These are phyloP conservation scores for Xylocampa areola DNA, from an alignment of 2,888 invertebrate species.

Conservation along the genomic window DNA sequence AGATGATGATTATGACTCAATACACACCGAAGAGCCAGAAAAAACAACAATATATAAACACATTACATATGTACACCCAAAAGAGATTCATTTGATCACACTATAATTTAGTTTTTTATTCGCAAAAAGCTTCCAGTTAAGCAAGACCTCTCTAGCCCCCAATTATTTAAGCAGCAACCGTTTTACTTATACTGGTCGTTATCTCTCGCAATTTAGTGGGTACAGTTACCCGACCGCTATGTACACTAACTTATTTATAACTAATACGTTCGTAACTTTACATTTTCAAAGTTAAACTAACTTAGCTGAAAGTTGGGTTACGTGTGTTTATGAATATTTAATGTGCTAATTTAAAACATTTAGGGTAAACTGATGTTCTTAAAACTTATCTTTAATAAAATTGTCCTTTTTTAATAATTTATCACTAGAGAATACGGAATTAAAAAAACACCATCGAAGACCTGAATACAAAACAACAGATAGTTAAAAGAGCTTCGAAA, in stretches of 20 bases:
- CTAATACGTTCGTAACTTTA: conserved; percentile 39
- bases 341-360: conserved; percentile 3
- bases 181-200: conserved; percentile 2
- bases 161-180: not conserved
- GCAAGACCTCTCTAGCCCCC: not conserved
- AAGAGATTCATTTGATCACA: conserved; percentile 8
- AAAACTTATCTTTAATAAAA: too few species aligned
- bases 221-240: conserved; percentile 42
- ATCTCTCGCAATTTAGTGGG: conserved; percentile 9
- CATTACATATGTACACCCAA: not conserved
- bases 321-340: conserved; percentile 29
- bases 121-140: conserved; percentile 6
- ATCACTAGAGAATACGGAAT: too few species aligned
- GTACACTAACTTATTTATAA: conserved; percentile 46
- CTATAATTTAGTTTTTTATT: conserved; percentile 24
- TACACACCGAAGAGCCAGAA: not conserved
- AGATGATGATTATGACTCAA: too few species aligned
- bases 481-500: too few species aligned
- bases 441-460: too few species aligned
- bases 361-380: too few species aligned
- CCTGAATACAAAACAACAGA: too few species aligned
- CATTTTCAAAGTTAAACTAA: conserved; percentile 38
- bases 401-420: too few species aligned
- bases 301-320: conserved; percentile 30
- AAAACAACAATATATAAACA: not conserved